A percentile compares a stretch with the other conserved stretches of the same genome.
These are phyloP conservation scores for Gobio occitaniae DNA, from an alignment of 2,797 vertebrate genomes.

Conservation along the genomic window DNA sequence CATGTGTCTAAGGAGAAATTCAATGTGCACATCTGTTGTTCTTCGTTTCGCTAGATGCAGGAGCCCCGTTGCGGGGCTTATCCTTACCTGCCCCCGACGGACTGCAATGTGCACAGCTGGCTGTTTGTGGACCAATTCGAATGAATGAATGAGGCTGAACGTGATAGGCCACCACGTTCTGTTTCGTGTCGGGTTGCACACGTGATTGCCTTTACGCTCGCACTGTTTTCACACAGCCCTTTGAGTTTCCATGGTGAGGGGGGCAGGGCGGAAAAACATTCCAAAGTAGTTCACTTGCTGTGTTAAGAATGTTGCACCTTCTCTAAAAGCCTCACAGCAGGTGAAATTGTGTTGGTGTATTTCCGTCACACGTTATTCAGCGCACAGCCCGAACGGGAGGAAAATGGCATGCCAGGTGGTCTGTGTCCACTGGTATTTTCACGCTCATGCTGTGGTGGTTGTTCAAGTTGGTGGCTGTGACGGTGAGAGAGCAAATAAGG, in stretches of 20 bases:
- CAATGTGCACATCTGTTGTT: slow-evolving; percentile 21
- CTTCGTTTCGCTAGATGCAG: slow-evolving; percentile 19
- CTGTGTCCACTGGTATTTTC: slow-evolving; percentile 42
- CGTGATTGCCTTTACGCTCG: slow-evolving; percentile 50
- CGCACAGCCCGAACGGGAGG: background rate
- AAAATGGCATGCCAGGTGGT: slow-evolving; percentile 19
- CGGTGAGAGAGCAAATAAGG: slow-evolving; percentile 59
- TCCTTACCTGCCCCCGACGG: slow-evolving; percentile 20
- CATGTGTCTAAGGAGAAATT: slow-evolving; percentile 41
- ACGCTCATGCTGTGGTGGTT: slow-evolving; percentile 32
- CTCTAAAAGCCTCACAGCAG: slow-evolving; percentile 43
- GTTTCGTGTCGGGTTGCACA: slow-evolving; percentile 34
- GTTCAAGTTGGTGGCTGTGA: slow-evolving; percentile 57
- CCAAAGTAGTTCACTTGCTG: slow-evolving; percentile 47
- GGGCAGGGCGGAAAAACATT: slow-evolving; percentile 3
- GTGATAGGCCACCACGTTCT: slow-evolving; percentile 44
- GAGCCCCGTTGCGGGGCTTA: background rate
- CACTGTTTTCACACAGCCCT: background rate
- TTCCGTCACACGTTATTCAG: slow-evolving; percentile 5
- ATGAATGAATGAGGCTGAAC: slow-evolving; percentile 61
- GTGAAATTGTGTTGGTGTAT: slow-evolving; percentile 3
- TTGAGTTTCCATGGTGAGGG: slow-evolving; percentile 44
- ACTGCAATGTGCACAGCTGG: slow-evolving; percentile 45
- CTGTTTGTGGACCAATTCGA: slow-evolving; percentile 27
- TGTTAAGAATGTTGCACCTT: slow-evolving; percentile 60